A percentile compares a stretch with the other conserved stretches of the same genome.
phyloP scores from a whole-genome alignment of 2,888 invertebrate species.

The Prosopocoilus inquinatus region DNA sequence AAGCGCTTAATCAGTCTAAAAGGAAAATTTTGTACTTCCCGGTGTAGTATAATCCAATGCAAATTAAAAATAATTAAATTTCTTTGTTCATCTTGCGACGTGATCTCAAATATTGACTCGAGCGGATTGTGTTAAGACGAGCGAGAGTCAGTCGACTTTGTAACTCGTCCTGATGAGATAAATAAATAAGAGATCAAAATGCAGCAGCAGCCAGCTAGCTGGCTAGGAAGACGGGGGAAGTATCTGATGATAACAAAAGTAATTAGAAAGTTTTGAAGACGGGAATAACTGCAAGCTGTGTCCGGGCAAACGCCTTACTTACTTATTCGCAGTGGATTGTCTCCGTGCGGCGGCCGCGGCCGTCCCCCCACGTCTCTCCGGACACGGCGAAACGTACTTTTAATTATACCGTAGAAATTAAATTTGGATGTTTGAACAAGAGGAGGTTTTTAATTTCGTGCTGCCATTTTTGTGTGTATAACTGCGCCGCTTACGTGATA shows the following conservation, averaged over 20 bases:
- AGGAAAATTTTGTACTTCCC: too few species aligned
- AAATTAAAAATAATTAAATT: slow-evolving; percentile 1
- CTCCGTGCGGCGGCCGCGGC: too few species aligned
- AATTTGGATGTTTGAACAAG: too few species aligned
- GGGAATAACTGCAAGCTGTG: slow-evolving; percentile 15
- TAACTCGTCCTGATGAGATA: slow-evolving; percentile 18
- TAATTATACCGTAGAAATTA: too few species aligned
- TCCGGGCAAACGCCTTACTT: not conserved
- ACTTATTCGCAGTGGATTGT: too few species aligned
- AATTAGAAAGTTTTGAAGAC: slow-evolving; percentile 27
- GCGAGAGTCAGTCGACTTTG: slow-evolving; percentile 7
- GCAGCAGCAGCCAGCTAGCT: not conserved
- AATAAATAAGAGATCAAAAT: slow-evolving; percentile 18
- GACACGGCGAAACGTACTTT: too few species aligned
- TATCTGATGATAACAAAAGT: slow-evolving; percentile 26
- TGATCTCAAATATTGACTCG: slow-evolving; percentile 17
- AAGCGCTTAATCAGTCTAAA: too few species aligned
- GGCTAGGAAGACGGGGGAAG: slow-evolving; percentile 6
- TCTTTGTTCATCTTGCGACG: not conserved
- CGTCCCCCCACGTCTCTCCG: too few species aligned
- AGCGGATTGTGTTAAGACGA: slow-evolving; percentile 10
- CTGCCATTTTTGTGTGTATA: too few species aligned
- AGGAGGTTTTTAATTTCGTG: too few species aligned
- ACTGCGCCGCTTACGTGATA: too few species aligned
- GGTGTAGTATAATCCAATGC: too few species aligned